Conservation (phyloP, 1,140 invertebrate genomes). For the Drosophila triauraria region DNA sequence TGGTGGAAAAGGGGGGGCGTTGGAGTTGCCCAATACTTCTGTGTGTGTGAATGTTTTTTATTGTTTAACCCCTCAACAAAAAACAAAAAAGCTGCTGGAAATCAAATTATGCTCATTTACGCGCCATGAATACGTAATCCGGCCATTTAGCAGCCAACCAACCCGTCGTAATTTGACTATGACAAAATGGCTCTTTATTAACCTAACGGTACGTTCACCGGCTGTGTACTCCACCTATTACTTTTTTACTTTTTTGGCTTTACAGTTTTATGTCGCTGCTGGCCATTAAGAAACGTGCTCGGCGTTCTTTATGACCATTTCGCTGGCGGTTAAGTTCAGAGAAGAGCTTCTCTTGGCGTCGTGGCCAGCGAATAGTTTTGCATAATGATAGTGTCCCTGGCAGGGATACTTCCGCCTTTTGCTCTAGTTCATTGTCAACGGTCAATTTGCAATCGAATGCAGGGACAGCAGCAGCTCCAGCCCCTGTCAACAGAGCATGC, state of each 20-base stretch:
- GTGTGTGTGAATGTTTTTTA: slow-evolving; percentile 17
- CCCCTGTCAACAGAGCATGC: slow-evolving; percentile 45
- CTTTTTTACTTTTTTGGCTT: slow-evolving; percentile 34
- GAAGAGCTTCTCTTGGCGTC: not conserved
- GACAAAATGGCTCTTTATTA: slow-evolving; percentile 72
- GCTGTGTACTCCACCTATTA: slow-evolving; percentile 49
- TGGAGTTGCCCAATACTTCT: slow-evolving; percentile 17
- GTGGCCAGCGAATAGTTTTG: slow-evolving; percentile 48
- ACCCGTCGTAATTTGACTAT: slow-evolving; percentile 59
- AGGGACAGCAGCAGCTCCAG: not conserved
- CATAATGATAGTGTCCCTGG: slow-evolving; percentile 69
- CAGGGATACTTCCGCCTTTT: slow-evolving; percentile 65
- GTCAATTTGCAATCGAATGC: slow-evolving; percentile 53
- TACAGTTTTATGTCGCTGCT: slow-evolving; percentile 54
- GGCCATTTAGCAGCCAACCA: slow-evolving; percentile 11
- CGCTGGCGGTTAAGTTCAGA: slow-evolving; percentile 23
- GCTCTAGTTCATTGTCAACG: slow-evolving; percentile 78
- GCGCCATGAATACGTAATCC: slow-evolving; percentile 73
- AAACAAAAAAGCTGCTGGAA: slow-evolving; percentile 13
- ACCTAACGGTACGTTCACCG: slow-evolving; percentile 65
- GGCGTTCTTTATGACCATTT: slow-evolving; percentile 51
- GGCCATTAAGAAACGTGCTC: slow-evolving; percentile 68
- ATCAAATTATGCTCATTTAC: slow-evolving; percentile 75
- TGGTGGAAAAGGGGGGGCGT: slow-evolving; percentile 16
- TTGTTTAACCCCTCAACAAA: not conserved